Conservation (phyloP, 2,888 invertebrate species). For the Lacanobia oleracea region DNA sequence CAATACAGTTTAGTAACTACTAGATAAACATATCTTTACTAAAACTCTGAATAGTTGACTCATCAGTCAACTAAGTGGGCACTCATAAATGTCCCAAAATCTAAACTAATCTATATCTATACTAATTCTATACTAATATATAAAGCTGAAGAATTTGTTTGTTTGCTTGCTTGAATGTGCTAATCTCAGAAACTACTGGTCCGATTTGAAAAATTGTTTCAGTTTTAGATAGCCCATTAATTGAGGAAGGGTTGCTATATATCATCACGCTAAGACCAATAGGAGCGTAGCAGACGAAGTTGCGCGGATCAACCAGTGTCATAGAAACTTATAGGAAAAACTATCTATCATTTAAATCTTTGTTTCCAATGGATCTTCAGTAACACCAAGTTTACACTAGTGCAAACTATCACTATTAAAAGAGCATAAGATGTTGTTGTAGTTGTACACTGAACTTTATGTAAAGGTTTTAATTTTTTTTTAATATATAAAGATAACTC, state of each 20-base stretch:
- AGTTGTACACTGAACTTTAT: not conserved
- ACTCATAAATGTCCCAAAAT: not conserved
- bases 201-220: too few species aligned
- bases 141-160: too few species aligned
- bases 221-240: too few species aligned
- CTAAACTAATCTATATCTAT: too few species aligned
- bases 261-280: too few species aligned
- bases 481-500: conserved; percentile 61
- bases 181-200: too few species aligned
- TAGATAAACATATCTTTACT: conserved; percentile 17
- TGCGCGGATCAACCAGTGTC: too few species aligned
- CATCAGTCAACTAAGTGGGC: not conserved
- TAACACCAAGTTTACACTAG: not conserved
- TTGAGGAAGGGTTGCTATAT: too few species aligned
- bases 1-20: not conserved
- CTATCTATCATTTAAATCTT: not conserved
- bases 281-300: too few species aligned
- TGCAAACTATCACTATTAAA: not conserved
- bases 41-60: conserved; percentile 18
- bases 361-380: not conserved
- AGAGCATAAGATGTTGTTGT: not conserved
- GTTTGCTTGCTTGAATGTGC: too few species aligned
- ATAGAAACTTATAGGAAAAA: not conserved
- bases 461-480: not conserved
- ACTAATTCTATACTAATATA: too few species aligned